These are phyloP conservation scores for Cerastoderma edule DNA, from an alignment of 2,888 invertebrate genomes.

Conservation along the genomic window DNA sequence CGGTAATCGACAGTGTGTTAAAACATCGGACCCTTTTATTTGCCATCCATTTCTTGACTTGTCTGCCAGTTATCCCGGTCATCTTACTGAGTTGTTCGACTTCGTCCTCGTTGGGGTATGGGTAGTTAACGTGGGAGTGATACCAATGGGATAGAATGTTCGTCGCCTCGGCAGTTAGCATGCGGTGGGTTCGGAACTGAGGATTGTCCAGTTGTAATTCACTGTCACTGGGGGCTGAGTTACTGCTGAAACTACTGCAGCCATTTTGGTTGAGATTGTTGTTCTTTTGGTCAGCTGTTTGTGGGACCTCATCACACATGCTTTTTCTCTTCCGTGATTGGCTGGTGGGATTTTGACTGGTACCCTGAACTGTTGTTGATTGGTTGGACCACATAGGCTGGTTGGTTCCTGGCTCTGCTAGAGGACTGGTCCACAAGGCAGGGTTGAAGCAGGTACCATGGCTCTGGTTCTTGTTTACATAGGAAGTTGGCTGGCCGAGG, in stretches of 20 bases:
- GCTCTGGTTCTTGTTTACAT: neutral
- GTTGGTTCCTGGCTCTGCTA: conserved; percentile 1
- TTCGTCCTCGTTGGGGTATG: conserved; percentile 76
- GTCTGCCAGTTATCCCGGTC: conserved; percentile 69
- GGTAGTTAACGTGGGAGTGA: conserved; percentile 72
- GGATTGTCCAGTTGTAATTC: conserved; percentile 19
- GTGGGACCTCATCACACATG: conserved; percentile 15
- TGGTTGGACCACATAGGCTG: neutral
- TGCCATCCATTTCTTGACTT: conserved; percentile 81
- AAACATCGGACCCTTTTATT: conserved; percentile 78
- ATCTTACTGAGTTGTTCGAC: conserved; percentile 64
- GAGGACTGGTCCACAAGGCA: neutral
- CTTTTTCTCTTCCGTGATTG: conserved; percentile 33
- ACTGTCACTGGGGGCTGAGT: conserved; percentile 4
- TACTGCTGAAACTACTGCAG: conserved; percentile 6
- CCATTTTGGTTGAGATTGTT: conserved; percentile 19
- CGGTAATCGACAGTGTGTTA: conserved; percentile 80
- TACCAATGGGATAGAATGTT: conserved; percentile 73
- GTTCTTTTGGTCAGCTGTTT: conserved; percentile 23
- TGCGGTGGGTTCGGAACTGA: conserved; percentile 47
- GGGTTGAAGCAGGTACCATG: neutral
- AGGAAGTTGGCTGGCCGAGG: neutral
- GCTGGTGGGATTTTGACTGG: conserved; percentile 14
- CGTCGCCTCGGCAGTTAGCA: conserved; percentile 61
- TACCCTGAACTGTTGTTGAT: neutral